These are phyloP conservation scores for Meandrina meandrites DNA, from an alignment of 92 coral and sea anemone species.

Conservation along the genomic window DNA sequence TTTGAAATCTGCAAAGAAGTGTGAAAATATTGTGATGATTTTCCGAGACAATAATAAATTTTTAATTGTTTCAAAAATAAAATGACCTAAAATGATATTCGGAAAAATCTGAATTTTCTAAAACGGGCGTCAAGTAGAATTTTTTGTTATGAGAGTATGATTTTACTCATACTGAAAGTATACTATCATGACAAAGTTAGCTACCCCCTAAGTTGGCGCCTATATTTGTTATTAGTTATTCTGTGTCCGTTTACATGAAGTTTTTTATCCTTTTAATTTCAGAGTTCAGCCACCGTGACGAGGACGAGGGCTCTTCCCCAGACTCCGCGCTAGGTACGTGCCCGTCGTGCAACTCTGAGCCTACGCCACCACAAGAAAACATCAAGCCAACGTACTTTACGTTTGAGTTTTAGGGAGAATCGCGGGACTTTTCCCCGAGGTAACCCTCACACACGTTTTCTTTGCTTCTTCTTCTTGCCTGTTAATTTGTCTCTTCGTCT, in stretches of 20 bases:
- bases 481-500: constrained; percentile 59
- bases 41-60: no score
- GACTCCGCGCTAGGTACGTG: constrained; percentile 99
- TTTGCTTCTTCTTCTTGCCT: constrained; percentile 50
- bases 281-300: constrained; percentile 82
- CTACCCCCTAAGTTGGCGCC: neutral
- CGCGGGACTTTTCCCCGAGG: constrained; percentile 72
- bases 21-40: no score
- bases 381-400: constrained; percentile 88
- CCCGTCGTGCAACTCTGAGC: constrained; percentile 93
- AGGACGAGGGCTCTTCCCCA: constrained; percentile 96
- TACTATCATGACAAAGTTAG: neutral
- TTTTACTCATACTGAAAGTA: neutral
- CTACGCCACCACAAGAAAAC: constrained; percentile 77
- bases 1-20: neutral
- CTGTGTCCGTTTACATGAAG: constrained; percentile 7
- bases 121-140: neutral
- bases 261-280: constrained; percentile 18
- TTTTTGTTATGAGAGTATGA: neutral
- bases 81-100: no score
- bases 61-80: no score
- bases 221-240: constrained; percentile 7
- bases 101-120: neutral
- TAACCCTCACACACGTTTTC: constrained; percentile 66
- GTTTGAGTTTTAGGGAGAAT: constrained; percentile 79